Evolutionary conservation across 30 jellyfish, hydroid and myxozoan species (phyloP).

Genomic region (Calvadosia cruxmelitensis): DNA sequence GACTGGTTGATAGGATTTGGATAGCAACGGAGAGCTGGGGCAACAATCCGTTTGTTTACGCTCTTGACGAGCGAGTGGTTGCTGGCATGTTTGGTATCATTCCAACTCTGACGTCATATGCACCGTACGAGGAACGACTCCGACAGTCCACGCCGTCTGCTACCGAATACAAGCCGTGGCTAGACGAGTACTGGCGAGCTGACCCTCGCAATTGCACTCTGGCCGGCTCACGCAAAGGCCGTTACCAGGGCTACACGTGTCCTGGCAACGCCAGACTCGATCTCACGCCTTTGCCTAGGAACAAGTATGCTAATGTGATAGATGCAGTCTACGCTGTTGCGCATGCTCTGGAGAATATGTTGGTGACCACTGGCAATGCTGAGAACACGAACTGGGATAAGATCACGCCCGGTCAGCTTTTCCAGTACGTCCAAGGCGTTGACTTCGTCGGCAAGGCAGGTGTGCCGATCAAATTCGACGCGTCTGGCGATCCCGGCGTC

Average conservation of each 20-base stretch:
- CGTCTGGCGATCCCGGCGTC: constrained; percentile 80
- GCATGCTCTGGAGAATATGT: constrained; percentile 40
- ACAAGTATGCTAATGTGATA: constrained; percentile 72
- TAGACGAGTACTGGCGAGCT: constrained; percentile 64
- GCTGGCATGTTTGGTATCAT: constrained; percentile 85
- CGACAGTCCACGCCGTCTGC: constrained; percentile 35
- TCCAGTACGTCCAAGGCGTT: constrained; percentile 38
- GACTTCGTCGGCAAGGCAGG: constrained; percentile 62
- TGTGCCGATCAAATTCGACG: constrained; percentile 42
- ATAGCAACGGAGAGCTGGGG: constrained; percentile 99
- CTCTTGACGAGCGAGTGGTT: constrained; percentile 62
- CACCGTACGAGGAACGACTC: constrained; percentile 47
- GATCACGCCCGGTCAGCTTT: constrained; percentile 17
- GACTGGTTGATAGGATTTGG: constrained; percentile 68
- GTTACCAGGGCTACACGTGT: constrained; percentile 24
- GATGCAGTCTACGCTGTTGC: constrained; percentile 95
- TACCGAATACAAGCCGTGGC: constrained; percentile 73
- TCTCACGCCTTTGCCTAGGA: constrained; percentile 42
- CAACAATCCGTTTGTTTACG: constrained; percentile 21
- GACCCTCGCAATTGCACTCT: constrained; percentile 15
- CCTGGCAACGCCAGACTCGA: neutral
- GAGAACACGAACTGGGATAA: neutral
- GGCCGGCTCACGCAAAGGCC: neutral
- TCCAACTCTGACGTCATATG: constrained; percentile 52
- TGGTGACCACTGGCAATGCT: neutral